Conservation (phyloP, 1,140 invertebrate genomes). For the Drosophila fuyamai region DNA sequence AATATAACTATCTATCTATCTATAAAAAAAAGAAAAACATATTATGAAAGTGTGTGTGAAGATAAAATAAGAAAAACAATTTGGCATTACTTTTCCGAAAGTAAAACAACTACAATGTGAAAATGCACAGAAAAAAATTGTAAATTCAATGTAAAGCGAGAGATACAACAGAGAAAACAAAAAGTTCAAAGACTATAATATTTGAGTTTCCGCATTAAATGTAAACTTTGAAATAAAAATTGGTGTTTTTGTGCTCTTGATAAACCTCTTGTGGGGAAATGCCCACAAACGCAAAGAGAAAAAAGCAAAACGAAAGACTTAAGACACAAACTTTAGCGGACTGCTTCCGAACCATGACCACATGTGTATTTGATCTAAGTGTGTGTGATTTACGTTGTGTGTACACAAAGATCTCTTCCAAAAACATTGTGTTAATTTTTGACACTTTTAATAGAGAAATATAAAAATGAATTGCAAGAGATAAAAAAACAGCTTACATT, state of each 20-base stretch:
- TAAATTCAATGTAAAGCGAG: background rate
- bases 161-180: background rate
- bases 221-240: slow-evolving; percentile 4
- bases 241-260: slow-evolving; percentile 11
- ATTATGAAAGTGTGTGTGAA: background rate
- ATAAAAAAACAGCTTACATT: background rate
- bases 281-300: slow-evolving; percentile 3
- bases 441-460: slow-evolving; percentile 6
- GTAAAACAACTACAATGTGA: background rate
- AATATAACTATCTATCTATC: background rate
- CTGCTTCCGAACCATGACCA: slow-evolving; percentile 60
- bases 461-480: background rate
- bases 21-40: slow-evolving; percentile 9
- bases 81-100: background rate
- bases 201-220: slow-evolving; percentile 1
- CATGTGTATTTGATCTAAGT: slow-evolving; percentile 37
- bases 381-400: slow-evolving; percentile 27
- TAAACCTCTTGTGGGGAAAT: slow-evolving; percentile 2
- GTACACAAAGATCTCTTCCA: slow-evolving; percentile 3
- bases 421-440: slow-evolving; percentile 31
- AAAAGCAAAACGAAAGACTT: slow-evolving; percentile 67
- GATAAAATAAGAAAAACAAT: background rate
- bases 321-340: slow-evolving; percentile 68
- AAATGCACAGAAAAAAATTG: background rate
- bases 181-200: background rate